Evolutionary conservation across 2,888 invertebrate species (phyloP), one percentile per base, ranked within the genome.

Genomic region (Chaitophorus viminalis): DNA sequence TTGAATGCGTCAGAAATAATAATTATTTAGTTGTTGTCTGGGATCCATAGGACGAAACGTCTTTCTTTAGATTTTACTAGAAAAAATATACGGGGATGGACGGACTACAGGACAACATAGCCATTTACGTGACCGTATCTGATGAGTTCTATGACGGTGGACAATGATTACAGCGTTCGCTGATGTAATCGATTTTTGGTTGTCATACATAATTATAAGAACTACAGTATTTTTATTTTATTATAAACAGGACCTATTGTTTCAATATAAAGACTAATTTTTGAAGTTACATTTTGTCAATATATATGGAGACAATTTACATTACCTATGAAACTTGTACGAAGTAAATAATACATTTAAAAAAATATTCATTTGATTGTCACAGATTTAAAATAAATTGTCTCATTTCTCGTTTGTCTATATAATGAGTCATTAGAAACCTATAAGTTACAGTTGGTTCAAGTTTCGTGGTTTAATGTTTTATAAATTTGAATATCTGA

Each of bases 71-170:
- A 14, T 84, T 76, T 82, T 65, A 65, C 83, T 31, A 39, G 82
- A 70, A 72, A 17, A 33, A 72, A 33, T 72, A 33, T 3, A 72
- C 54, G 33, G 36, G 76, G 68, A 75, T 46, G 60, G 11, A 39
- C 75, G 60, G 29, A 18, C 33, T 17, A n/a, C n/a, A n/a, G 46
- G 17, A 46, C 39, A 33, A 14, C 25, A 46, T 75, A 68, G 31
- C 21, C 39, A 3, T 11, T 9, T 68, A 85, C 85, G 85, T 85
- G 85, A 85, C 85, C 85, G 85, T 77, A 52, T 77, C 85, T 68
- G 29, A 77, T 36, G 33, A n/a, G 60, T n/a, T 33, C 72, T 6
- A 52, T 60, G 54, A 18, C 52, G 31, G 46, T 3, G 68, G n/a
- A 52, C 84, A 46, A 84, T 65, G 9, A 29, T 84, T 9, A n/a